phyloP scores from a whole-genome alignment of 2,113 vertebrate genomes.

The Paratilapia polleni region DNA sequence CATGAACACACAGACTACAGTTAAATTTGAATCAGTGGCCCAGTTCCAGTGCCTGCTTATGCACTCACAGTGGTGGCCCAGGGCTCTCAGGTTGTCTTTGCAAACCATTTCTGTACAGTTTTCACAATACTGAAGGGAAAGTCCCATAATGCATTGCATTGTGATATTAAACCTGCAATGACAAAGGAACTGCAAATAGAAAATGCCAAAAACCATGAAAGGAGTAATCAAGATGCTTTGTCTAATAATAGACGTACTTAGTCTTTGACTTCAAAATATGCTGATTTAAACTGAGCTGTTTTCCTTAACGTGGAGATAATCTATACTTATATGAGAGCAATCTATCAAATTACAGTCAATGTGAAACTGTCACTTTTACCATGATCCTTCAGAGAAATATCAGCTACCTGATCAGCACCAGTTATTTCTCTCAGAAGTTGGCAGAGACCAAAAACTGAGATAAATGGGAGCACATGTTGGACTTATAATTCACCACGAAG shows the following conservation, averaged over 20 bases:
- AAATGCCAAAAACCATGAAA: background rate
- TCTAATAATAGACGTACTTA: background rate
- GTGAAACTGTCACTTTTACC: background rate
- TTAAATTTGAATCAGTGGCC: background rate
- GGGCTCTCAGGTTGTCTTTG: background rate
- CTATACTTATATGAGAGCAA: background rate
- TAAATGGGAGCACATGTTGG: background rate
- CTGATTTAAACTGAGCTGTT: background rate
- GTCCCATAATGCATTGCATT: background rate
- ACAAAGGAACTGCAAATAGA: background rate
- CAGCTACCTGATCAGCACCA: background rate
- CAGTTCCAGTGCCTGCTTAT: background rate
- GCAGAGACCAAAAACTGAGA: background rate
- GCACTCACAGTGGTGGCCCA: background rate
- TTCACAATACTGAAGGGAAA: background rate
- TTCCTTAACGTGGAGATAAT: background rate
- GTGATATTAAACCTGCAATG: background rate
- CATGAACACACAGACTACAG: background rate
- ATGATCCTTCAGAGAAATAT: background rate
- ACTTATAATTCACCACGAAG: background rate
- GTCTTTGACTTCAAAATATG: background rate
- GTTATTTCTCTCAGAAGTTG: no score
- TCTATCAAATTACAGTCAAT: background rate
- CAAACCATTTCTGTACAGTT: background rate
- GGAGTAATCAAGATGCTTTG: background rate